phyloP scores from a whole-genome alignment of 2,888 invertebrate genomes.

The Volucella inanis region DNA sequence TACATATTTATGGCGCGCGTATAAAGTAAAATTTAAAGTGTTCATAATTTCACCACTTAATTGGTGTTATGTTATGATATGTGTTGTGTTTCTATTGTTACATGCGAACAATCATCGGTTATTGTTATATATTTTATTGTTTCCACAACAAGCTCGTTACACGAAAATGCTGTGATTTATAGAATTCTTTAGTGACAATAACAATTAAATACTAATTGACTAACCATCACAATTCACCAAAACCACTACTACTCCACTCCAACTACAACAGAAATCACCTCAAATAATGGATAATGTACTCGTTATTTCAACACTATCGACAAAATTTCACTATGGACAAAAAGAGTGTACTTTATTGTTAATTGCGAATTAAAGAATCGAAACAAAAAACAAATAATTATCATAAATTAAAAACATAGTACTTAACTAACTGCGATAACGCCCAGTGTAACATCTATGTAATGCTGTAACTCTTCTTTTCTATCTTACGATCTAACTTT shows the following conservation, averaged over 20 bases:
- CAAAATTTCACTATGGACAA: slow-evolving; percentile 45
- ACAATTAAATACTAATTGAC: slow-evolving; percentile 45
- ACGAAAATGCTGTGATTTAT: slow-evolving; percentile 24
- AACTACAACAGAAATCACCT: slow-evolving; percentile 47
- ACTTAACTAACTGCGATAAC: slow-evolving; percentile 77
- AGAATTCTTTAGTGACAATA: slow-evolving; percentile 44
- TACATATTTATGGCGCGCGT: slow-evolving; percentile 39
- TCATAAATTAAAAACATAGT: slow-evolving; percentile 17
- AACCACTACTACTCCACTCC: slow-evolving; percentile 31
- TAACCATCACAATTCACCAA: slow-evolving; percentile 63
- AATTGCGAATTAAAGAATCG: slow-evolving; percentile 10
- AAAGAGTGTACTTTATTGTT: slow-evolving; percentile 56
- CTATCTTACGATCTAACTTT: slow-evolving; percentile 65
- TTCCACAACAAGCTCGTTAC: slow-evolving; percentile 44
- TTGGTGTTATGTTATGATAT: slow-evolving; percentile 64
- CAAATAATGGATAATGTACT: slow-evolving; percentile 42
- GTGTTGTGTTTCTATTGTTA: slow-evolving; percentile 71
- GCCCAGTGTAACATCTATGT: slow-evolving; percentile 81
- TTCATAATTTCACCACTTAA: slow-evolving; percentile 19
- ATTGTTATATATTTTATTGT: slow-evolving; percentile 23
- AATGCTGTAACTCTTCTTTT: slow-evolving; percentile 76
- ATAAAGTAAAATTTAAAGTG: slow-evolving; percentile 18
- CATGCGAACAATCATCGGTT: slow-evolving; percentile 57
- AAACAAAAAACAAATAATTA: slow-evolving; percentile 13
- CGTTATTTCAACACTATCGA: slow-evolving; percentile 43